A percentile compares a stretch with the other conserved stretches of the same genome.
These are phyloP conservation scores for Melanotaenia duboulayi DNA, from an alignment of 2,113 vertebrate species.

Conservation along the genomic window DNA sequence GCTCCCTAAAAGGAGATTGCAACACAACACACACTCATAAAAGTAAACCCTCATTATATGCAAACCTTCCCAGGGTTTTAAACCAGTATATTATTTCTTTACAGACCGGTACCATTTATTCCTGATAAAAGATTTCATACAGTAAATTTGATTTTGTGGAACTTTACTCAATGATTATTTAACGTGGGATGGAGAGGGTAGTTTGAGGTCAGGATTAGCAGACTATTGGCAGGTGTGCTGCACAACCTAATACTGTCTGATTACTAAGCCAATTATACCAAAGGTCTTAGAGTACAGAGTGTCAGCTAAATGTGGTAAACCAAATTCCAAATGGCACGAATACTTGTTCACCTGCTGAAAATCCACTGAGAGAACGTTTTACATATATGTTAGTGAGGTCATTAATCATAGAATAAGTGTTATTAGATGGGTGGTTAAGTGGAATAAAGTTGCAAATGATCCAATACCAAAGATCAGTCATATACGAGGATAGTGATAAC, in stretches of 20 bases:
- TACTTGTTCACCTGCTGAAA: not conserved
- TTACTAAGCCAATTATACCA: conserved; percentile 74
- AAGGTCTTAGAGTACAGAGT: conserved; percentile 27
- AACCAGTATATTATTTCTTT: not conserved
- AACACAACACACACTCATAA: conserved; percentile 39
- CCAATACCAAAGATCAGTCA: conserved; percentile 1
- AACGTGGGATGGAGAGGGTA: conserved; percentile 2
- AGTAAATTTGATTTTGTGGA: not conserved
- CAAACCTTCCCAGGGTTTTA: conserved; percentile 2
- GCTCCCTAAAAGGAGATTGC: conserved; percentile 54
- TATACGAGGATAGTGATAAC: conserved; percentile 22
- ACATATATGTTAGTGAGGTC: not conserved
- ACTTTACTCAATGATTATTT: conserved; percentile 9
- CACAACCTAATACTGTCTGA: conserved; percentile 40
- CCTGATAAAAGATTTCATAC: not conserved
- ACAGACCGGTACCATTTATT: no score
- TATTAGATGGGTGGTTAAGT: not conserved
- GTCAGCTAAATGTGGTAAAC: conserved; percentile 43
- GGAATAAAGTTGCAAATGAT: conserved; percentile 7
- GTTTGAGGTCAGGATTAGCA: conserved; percentile 40
- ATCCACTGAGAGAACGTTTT: not conserved
- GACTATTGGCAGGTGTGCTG: conserved; percentile 38
- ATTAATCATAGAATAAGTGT: not conserved
- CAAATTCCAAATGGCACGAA: conserved; percentile 3
- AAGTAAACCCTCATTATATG: conserved; percentile 16